These are phyloP conservation scores for Leptinotarsa undecemlineata DNA, from an alignment of 1,140 invertebrate genomes.

Conservation along the genomic window DNA sequence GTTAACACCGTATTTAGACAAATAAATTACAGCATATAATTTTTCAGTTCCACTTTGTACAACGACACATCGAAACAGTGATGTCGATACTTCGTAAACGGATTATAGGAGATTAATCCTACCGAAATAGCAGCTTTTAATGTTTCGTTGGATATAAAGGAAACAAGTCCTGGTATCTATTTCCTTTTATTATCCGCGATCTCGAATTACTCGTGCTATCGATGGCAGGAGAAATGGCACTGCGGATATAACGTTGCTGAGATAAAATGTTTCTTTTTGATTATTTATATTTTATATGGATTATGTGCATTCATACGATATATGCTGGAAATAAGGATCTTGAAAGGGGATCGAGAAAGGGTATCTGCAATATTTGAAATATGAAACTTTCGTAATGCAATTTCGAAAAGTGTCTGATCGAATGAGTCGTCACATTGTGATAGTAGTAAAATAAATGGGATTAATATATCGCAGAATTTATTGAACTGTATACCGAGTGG, in stretches of 20 bases:
- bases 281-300: neutral
- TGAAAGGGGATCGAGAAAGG: too few relatives aligned
- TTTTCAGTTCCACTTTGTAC: too few relatives aligned
- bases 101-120: neutral
- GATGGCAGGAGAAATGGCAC: neutral
- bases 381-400: too few relatives aligned
- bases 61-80: neutral
- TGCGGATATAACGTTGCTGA: neutral
- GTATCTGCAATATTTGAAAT: too few relatives aligned
- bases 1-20: too few relatives aligned
- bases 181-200: constrained; percentile 1
- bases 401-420: too few relatives aligned
- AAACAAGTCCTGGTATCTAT: neutral
- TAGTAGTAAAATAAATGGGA: too few relatives aligned
- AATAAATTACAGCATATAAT: too few relatives aligned
- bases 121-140: constrained; percentile 5
- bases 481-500: too few relatives aligned
- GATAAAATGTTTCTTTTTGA: constrained; percentile 1
- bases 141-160: neutral
- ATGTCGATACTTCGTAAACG: neutral
- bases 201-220: neutral
- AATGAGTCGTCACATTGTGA: too few relatives aligned
- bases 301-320: neutral
- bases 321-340: too few relatives aligned
- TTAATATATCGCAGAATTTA: too few relatives aligned